A percentile compares a stretch with the other conserved stretches of the same genome.
Evolutionary conservation across 1,140 invertebrate genomes (phyloP).

Genomic region (Asobara japonica): DNA sequence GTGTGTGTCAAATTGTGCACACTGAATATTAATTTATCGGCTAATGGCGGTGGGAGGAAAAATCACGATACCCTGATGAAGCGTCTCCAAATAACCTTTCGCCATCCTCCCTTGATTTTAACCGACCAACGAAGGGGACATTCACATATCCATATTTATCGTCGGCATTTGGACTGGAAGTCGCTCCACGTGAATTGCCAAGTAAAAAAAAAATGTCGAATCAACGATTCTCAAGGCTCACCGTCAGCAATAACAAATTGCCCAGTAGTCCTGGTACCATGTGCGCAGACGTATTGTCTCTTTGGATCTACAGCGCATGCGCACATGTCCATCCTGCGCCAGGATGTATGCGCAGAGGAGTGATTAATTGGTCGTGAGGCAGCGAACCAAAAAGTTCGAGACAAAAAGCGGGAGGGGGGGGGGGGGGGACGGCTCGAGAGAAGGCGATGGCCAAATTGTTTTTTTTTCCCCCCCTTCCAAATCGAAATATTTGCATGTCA

Average conservation of each 20-base stretch:
- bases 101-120: too few species aligned
- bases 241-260: constrained; percentile 64
- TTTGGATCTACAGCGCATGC: constrained; percentile 43
- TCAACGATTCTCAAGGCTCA: constrained; percentile 38
- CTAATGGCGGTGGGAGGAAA: too few species aligned
- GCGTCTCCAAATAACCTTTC: too few species aligned
- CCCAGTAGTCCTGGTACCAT: constrained; percentile 43
- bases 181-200: constrained; percentile 14
- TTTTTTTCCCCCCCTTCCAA: too few species aligned
- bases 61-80: too few species aligned
- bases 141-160: constrained; percentile 39
- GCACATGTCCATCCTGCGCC: constrained; percentile 45
- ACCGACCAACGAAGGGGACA: too few species aligned
- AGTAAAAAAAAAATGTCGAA: constrained; percentile 43
- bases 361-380: constrained; percentile 5
- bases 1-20: too few species aligned
- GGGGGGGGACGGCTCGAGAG: not conserved
- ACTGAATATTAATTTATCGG: too few species aligned
- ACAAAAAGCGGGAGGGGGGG: not conserved
- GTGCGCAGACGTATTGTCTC: not conserved
- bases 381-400: not conserved
- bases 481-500: constrained; percentile 61
- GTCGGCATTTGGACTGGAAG: constrained; percentile 7
- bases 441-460: constrained; percentile 21
- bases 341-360: not conserved